These are phyloP conservation scores for Troglohyphantes excavatus DNA, from an alignment of 2,888 invertebrate species.

Conservation along the genomic window DNA sequence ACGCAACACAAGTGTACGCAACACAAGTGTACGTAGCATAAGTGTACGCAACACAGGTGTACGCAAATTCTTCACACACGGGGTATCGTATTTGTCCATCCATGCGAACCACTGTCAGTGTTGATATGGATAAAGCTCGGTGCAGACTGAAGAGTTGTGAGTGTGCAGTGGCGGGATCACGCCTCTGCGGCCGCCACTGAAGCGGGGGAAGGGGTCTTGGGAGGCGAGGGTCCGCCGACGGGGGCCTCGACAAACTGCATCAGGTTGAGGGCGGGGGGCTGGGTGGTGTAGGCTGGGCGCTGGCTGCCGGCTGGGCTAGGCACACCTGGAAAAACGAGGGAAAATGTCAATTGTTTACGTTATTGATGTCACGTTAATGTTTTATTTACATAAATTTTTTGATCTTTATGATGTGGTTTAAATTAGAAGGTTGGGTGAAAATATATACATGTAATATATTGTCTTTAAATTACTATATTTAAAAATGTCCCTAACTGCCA, in stretches of 20 bases:
- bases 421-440: too few relatives aligned
- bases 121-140: slow-evolving; percentile 74
- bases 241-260: slow-evolving; percentile 75
- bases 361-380: neutral
- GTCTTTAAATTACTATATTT: too few relatives aligned
- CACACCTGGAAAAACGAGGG: slow-evolving; percentile 33
- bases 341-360: too few relatives aligned
- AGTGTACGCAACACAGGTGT: too few relatives aligned
- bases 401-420: neutral
- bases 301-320: slow-evolving; percentile 76
- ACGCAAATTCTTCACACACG: too few relatives aligned
- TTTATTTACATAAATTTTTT: neutral
- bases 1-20: too few relatives aligned
- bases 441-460: too few relatives aligned
- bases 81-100: neutral
- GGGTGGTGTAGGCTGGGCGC: slow-evolving; percentile 72
- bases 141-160: slow-evolving; percentile 25
- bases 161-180: slow-evolving; percentile 9
- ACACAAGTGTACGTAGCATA: too few relatives aligned
- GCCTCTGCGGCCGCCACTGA: slow-evolving; percentile 74
- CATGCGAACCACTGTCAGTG: neutral
- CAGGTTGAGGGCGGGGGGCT: slow-evolving; percentile 64
- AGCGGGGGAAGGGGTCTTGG: slow-evolving; percentile 70
- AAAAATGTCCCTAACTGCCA: too few relatives aligned
- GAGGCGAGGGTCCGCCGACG: slow-evolving; percentile 35